phyloP scores from a whole-genome alignment of 2,113 vertebrate species.

The Crotophaga sulcirostris region DNA sequence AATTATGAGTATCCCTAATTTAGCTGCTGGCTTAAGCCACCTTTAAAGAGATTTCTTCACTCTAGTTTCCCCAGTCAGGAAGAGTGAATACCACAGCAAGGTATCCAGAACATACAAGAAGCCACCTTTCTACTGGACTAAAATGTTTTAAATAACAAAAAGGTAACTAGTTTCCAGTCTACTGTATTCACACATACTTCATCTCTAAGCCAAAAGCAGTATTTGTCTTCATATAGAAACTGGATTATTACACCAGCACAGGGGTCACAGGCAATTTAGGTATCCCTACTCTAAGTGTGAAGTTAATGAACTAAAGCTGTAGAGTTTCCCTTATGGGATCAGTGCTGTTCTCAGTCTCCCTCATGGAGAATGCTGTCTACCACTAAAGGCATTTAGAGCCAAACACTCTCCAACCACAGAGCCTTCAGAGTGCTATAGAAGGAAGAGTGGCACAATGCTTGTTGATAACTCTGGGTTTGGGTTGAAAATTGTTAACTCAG shows the following conservation, averaged over 20 bases:
- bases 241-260: not conserved
- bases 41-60: not conserved
- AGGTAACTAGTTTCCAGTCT: not conserved
- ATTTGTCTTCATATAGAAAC: not conserved
- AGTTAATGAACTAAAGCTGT: not conserved
- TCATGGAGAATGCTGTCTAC: not conserved
- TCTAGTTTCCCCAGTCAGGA: not conserved
- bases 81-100: not conserved
- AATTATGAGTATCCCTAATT: not conserved
- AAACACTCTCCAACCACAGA: not conserved
- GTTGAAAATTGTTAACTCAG: not conserved
- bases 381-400: not conserved
- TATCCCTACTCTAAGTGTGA: not conserved
- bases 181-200: not conserved
- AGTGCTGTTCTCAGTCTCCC: not conserved
- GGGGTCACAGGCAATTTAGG: not conserved
- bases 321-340: not conserved
- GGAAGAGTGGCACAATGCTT: not conserved
- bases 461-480: not conserved
- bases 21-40: not conserved
- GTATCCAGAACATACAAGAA: not conserved
- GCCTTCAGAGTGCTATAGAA: not conserved
- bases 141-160: not conserved
- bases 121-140: not conserved
- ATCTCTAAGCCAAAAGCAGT: not conserved